A percentile compares a stretch with the other conserved stretches of the same genome.
phyloP scores from a whole-genome alignment of 2,797 vertebrate species.

The Hippopotamyrus pictus region DNA sequence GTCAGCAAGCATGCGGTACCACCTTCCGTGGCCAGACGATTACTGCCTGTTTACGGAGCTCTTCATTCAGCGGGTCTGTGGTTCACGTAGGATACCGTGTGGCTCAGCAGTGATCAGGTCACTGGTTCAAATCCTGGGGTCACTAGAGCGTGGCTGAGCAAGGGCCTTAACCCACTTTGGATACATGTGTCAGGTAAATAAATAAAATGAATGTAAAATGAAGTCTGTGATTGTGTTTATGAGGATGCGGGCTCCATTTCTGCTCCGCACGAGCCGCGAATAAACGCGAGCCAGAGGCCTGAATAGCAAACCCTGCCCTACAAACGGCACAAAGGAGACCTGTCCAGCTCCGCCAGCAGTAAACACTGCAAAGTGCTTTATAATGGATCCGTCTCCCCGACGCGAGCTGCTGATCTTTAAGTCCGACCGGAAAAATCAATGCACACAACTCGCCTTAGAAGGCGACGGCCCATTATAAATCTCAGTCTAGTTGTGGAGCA shows the following conservation, averaged over 20 bases:
- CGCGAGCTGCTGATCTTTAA: conserved; percentile 85
- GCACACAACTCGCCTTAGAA: conserved; percentile 89
- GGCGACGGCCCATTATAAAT: conserved; percentile 72
- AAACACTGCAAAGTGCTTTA: conserved; percentile 73
- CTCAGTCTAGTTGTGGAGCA: conserved; percentile 68
- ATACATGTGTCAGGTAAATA: not conserved
- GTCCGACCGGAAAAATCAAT: conserved; percentile 94
- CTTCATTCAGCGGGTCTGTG: not conserved
- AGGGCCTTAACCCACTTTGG: not conserved
- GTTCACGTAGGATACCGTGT: not conserved
- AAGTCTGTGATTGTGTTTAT: not conserved
- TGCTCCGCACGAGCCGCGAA: conserved; percentile 20
- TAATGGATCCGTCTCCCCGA: conserved; percentile 89
- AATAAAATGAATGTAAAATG: not conserved
- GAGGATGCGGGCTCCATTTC: not conserved
- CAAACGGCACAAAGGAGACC: conserved; percentile 42
- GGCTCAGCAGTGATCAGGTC: not conserved
- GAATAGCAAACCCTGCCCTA: conserved; percentile 27
- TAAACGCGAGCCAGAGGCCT: not conserved
- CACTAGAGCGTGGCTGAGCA: not conserved
- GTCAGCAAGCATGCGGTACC: conserved; percentile 34
- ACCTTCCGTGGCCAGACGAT: not conserved
- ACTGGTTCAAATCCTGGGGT: not conserved
- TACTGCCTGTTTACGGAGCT: not conserved
- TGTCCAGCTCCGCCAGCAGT: conserved; percentile 63